Evolutionary conservation across 1,140 invertebrate genomes (phyloP).

Genomic region (Bursaphelenchus mucronatus): DNA sequence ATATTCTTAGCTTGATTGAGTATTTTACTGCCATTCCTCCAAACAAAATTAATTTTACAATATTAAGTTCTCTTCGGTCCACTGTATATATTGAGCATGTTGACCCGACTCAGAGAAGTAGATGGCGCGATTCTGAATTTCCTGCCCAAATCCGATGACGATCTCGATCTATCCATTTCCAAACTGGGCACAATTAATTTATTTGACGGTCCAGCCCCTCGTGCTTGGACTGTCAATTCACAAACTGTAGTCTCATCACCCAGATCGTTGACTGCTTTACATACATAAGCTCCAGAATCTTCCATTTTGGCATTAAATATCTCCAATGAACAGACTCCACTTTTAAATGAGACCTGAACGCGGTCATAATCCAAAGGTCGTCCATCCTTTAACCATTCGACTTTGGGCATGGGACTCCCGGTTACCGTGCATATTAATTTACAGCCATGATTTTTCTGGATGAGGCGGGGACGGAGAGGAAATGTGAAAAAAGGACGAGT

Average conservation of each 20-base stretch:
- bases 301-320: constrained; percentile 85
- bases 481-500: constrained; percentile 87
- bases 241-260: constrained; percentile 89
- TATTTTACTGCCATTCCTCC: too few species aligned
- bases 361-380: constrained; percentile 82
- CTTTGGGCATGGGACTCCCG: constrained; percentile 85
- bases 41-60: too few species aligned
- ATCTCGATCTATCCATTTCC: too few species aligned
- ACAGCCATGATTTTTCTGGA: constrained; percentile 73
- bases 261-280: constrained; percentile 82
- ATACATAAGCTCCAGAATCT: constrained; percentile 92
- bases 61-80: too few species aligned
- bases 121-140: too few species aligned
- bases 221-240: constrained; percentile 92
- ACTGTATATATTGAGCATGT: too few species aligned
- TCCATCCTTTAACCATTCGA: constrained; percentile 86
- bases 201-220: constrained; percentile 16
- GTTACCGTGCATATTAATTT: constrained; percentile 94
- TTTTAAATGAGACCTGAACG: constrained; percentile 78
- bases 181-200: too few species aligned
- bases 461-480: constrained; percentile 89
- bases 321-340: constrained; percentile 92
- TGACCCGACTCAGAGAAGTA: too few species aligned
- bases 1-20: too few species aligned
- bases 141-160: too few species aligned